phyloP scores from a whole-genome alignment of 1,140 invertebrate species.

The Rhopalosiphum padi region DNA sequence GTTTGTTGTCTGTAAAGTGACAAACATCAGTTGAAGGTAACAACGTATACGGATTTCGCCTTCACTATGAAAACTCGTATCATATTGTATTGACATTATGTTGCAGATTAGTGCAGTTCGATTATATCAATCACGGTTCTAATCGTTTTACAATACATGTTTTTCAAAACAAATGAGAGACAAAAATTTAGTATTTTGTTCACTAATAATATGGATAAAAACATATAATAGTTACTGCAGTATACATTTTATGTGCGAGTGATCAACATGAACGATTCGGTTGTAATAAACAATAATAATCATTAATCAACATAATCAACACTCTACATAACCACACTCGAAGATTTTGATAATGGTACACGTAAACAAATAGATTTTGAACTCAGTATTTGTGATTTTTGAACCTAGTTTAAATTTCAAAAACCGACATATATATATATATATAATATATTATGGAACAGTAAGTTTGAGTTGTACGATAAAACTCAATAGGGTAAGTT shows the following conservation, averaged over 20 bases:
- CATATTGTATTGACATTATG: not conserved
- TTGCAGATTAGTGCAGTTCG: not conserved
- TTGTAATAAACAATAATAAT: not conserved
- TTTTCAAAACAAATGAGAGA: too few relatives aligned
- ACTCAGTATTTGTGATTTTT: not conserved
- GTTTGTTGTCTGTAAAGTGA: not conserved
- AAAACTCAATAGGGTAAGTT: not conserved
- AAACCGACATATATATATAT: not conserved
- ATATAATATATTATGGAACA: not conserved
- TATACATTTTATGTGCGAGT: not conserved
- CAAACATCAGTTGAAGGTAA: not conserved
- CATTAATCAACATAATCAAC: conserved; percentile 26
- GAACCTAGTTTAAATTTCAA: not conserved
- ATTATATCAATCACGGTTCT: not conserved
- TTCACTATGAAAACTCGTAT: not conserved
- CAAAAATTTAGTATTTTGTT: too few relatives aligned
- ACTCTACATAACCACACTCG: not conserved
- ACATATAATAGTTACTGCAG: not conserved
- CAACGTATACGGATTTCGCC: not conserved
- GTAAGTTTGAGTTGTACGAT: not conserved
- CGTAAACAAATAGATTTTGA: not conserved
- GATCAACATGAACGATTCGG: not conserved
- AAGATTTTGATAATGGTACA: not conserved
- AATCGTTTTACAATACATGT: not conserved
- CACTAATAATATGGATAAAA: not conserved